Evolutionary conservation across 2,797 vertebrate species (phyloP), one percentile per base, ranked within the genome.

Genomic region (Melopsittacus undulatus): DNA sequence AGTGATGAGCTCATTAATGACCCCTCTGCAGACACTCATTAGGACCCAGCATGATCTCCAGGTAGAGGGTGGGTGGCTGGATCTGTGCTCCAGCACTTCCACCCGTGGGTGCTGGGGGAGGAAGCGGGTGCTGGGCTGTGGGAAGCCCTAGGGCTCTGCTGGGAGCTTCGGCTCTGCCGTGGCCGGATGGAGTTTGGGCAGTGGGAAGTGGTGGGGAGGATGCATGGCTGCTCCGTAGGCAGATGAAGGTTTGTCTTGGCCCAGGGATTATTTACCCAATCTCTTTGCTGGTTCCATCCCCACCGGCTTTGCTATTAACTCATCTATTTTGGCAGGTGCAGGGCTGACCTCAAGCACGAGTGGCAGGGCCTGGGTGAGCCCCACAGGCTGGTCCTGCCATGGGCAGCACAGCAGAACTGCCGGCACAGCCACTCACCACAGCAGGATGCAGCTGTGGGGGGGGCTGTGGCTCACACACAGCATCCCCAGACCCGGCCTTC

Each of bases 1-100:
- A 73, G 66, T 92, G 92, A 96, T 96, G 96, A 96, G 94, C 94
- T 97, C 95, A 96, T 87, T 95, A 97, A 94, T 84, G 89, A 96
- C 90, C 95, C 76, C 86, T 89, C 51, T 19, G 76, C 84, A 95
- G 93, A 90, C 90, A 48, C 81, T 95, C 95, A 96, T 95, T 95
- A 89, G 89, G 87, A 83, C 94, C 80, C 32, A 85, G 80, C 59
- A 19, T 7, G 66, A 72, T 85, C 89, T 73, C 3, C 72, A 36
- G 86, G 83, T 54, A 0, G 87, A 52, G 89, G 92, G 90, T 13
- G 59, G 90, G 82, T 20, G 17, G 68, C 62, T 2, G 27, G 91
- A n/a, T 2, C n/a, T 1, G 5, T 42, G 88, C 15, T 59, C 92
- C 5, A 2, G 30, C 0, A 19, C 66, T 89, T 70, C 54, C 84